A percentile compares a stretch with the other conserved stretches of the same genome.
Conservation (phyloP, 2,797 vertebrate species). For the Sebastes nivosus region DNA sequence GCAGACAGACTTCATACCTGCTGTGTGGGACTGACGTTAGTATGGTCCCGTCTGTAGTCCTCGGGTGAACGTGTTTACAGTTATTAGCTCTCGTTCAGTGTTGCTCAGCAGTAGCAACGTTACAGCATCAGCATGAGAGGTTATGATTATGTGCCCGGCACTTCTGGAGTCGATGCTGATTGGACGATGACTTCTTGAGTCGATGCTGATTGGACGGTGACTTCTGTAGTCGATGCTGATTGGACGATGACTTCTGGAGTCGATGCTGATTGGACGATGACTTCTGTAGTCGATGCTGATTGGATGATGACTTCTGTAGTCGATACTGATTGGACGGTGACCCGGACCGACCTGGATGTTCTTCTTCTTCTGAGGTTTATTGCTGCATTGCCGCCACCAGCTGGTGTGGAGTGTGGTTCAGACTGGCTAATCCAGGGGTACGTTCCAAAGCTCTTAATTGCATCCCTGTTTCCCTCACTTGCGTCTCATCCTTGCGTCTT, state of each 20-base stretch:
- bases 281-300: slow-evolving; percentile 49
- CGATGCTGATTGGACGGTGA: slow-evolving; percentile 24
- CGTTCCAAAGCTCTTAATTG: too few relatives aligned
- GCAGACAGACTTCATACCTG: slow-evolving; percentile 43
- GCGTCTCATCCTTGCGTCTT: too few relatives aligned
- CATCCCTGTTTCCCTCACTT: too few relatives aligned
- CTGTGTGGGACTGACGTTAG: background rate
- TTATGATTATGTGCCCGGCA: slow-evolving; percentile 52
- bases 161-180: slow-evolving; percentile 47
- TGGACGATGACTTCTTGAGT: slow-evolving; percentile 52
- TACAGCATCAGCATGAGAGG: background rate
- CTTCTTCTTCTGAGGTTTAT: background rate
- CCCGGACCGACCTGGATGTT: slow-evolving; percentile 2
- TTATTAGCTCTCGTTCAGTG: background rate
- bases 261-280: slow-evolving; percentile 20
- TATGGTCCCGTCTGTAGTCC: background rate
- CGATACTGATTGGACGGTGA: slow-evolving; percentile 21
- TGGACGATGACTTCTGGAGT: background rate
- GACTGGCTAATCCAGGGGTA: too few relatives aligned
- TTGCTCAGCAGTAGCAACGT: background rate
- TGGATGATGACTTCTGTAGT: slow-evolving; percentile 51
- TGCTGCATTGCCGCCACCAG: background rate
- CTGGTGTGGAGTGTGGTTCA: background rate
- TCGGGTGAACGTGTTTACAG: background rate
- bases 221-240: slow-evolving; percentile 35